phyloP scores from a whole-genome alignment of 1,140 invertebrate species.

The Globodera ellingtonae region DNA sequence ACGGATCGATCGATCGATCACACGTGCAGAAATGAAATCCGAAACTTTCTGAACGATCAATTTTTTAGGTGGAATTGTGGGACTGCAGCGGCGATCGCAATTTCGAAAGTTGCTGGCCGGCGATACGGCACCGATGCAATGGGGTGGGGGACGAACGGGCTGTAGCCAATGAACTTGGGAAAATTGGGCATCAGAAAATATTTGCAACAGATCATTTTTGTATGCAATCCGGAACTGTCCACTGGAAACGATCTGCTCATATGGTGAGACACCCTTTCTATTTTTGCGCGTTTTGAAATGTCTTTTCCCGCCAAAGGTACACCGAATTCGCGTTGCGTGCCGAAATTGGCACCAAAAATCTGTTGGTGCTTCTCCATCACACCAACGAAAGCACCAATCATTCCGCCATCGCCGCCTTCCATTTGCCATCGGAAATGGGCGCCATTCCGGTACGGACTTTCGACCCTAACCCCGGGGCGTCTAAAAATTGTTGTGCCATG shows the following conservation, averaged over 20 bases:
- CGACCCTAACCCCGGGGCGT: neutral
- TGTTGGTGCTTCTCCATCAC: constrained; percentile 43
- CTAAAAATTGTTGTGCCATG: neutral
- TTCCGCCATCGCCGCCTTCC: constrained; percentile 52
- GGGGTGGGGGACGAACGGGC: constrained; percentile 70
- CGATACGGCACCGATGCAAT: constrained; percentile 73
- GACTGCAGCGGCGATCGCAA: constrained; percentile 75
- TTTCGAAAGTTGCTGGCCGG: constrained; percentile 76
- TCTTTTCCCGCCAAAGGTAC: constrained; percentile 67
- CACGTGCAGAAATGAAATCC: too few species aligned
- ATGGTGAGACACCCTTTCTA: constrained; percentile 66
- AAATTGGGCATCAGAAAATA: too few species aligned
- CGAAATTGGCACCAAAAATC: constrained; percentile 44
- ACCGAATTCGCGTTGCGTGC: constrained; percentile 74
- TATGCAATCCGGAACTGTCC: constrained; percentile 73
- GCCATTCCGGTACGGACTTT: constrained; percentile 34
- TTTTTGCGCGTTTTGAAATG: neutral
- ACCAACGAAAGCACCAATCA: constrained; percentile 51
- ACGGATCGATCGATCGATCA: too few species aligned
- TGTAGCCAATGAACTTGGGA: too few species aligned
- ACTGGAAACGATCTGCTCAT: constrained; percentile 74
- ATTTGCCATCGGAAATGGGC: constrained; percentile 53
- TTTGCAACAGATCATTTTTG: constrained; percentile 70
- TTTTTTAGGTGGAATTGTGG: constrained; percentile 72
- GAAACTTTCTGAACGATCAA: too few species aligned